These are phyloP conservation scores for Tragulus kanchil DNA, from an alignment of 2,113 vertebrate genomes.

Conservation along the genomic window DNA sequence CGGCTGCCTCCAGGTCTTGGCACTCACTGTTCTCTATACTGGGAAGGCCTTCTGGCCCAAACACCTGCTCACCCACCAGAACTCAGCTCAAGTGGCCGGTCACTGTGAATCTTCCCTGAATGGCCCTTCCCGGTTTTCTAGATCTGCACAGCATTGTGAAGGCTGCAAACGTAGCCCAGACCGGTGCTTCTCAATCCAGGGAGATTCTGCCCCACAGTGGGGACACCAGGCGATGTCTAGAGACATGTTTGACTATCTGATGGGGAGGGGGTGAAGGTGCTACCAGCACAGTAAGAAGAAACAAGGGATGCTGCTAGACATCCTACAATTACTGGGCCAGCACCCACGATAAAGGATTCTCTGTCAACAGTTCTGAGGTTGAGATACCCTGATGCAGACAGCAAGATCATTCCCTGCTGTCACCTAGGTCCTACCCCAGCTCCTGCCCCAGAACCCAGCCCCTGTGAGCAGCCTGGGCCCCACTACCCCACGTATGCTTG, in stretches of 20 bases:
- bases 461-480: background rate
- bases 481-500: background rate
- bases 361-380: background rate
- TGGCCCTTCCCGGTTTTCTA: background rate
- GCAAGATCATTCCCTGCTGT: background rate
- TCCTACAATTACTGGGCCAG: background rate
- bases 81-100: background rate
- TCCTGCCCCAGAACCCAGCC: background rate
- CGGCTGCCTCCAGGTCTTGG: background rate
- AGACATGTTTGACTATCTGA: background rate
- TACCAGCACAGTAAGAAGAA: slow-evolving; percentile 9
- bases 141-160: background rate
- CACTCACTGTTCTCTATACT: background rate
- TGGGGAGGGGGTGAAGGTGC: background rate
- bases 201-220: background rate
- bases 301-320: background rate
- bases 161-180: background rate
- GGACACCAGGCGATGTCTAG: background rate
- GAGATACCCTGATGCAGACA: background rate
- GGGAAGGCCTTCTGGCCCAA: background rate
- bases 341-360: background rate
- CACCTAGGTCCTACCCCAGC: background rate
- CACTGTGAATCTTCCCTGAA: background rate
- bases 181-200: background rate
- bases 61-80: background rate